Evolutionary conservation across 1,140 invertebrate genomes (phyloP), one percentile per base, ranked within the genome.

Genomic region (Samia ricini): DNA sequence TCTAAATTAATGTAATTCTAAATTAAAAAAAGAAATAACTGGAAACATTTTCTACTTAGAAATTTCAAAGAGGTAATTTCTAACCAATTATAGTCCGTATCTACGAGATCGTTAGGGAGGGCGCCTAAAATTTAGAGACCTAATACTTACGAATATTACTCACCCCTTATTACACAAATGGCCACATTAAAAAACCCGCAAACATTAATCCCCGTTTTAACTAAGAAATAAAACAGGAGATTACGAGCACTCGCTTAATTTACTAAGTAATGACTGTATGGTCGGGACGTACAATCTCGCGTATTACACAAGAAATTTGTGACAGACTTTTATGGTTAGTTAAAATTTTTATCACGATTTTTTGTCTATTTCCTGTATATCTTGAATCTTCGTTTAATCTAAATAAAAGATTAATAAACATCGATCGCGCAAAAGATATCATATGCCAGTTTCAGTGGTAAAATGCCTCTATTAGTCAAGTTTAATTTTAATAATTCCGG

Each of bases 321-420:
- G 67, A 64, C 66, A 76, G 71, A 77, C 78, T 69, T 64, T 75
- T 77, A 73, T 83, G 82, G 82, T 82, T 76, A 82, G 72, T 73
- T 80, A 72, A 82, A 82, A 84, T 84, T 82, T 84, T 84, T 79
- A 84, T 79, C 75, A 77, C 73, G 48, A 29, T 29, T 10, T 29
- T 0, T 29, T 29, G 0, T 29, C 26, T 29, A 12, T 42, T 42
- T 12, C 1, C 33, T 12, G 6, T 29, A 29, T 29, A 29, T 29
- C 10, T 29, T n/a, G n/a, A n/a, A n/a, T n/a, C n/a, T n/a, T n/a
- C n/a, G n/a, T n/a, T n/a, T n/a, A n/a, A n/a, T n/a, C n/a, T n/a
- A n/a, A n/a, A n/a, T n/a, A n/a, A n/a, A n/a, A n/a, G n/a, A n/a
- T n/a, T n/a, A n/a, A n/a, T n/a, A n/a, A n/a, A n/a, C n/a, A n/a